Base-by-base conservation (phyloP, 2,888 invertebrate genomes). In the Hypsopygia costalis region DNA sequence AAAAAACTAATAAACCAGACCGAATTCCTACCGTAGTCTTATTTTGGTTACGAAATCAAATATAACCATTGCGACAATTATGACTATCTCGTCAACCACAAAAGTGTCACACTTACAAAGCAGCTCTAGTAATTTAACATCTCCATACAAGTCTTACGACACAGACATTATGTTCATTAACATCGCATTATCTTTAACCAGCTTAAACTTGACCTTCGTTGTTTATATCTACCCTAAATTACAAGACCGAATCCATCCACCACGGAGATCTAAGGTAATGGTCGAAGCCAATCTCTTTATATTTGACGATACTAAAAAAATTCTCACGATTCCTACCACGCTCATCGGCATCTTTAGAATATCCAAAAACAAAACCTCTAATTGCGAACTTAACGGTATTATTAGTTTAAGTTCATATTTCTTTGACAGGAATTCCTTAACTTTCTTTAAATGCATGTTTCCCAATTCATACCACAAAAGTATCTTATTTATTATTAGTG, bases 401-500 rank as follows among this genome's bases (percentile, higher is more conserved):
- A 6, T 5, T 2, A 6, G n/a, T n/a, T 25, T 25, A 25, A n/a
- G 25, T 31, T 22, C 36, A 36, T 47, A 25, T 37, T 38, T 41
- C 36, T 37, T 36, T 28, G 30, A 30, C 30, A 29, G 3, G 30
- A 37, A 37, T 37, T 37, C 30, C 30, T 30, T 30, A 30, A 16
- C 4, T 16, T 4, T 16, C 16, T 4, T 2, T 16, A 10, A 36
- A 29, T 11, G 20, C 22, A 20, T 28, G 20, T 29, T 20, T 36
- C 30, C 9, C 21, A 20, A 28, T 16, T 28, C 36, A 43, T 41
- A 44, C 45, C 47, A 33, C 47, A 44, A 46, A 49, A 44, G 43
- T 45, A 21, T 30, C 3, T 25, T 47, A 49, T 51, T 48, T 49
- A 51, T 46, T 43, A 42, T 41, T 3, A 47, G 29, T 38, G 43